A percentile compares a stretch with the other conserved stretches of the same genome.
Evolutionary conservation across 2,888 invertebrate genomes (phyloP).

Genomic region (Drosophila pegasa): DNA sequence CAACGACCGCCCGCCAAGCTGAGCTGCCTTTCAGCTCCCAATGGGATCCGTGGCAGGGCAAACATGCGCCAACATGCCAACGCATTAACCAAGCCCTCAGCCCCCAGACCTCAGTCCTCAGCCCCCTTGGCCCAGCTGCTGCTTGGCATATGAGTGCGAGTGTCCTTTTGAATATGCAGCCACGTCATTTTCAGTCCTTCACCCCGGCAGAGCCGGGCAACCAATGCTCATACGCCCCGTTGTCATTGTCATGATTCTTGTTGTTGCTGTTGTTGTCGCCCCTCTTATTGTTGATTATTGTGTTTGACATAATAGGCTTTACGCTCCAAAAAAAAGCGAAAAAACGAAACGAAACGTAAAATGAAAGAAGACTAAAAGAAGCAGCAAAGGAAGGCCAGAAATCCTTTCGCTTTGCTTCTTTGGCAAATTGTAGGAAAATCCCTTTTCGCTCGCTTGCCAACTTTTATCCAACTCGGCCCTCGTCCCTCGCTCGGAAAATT

Average conservation of each 20-base stretch:
- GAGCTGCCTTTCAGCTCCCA: constrained; percentile 25
- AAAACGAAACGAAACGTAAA: constrained; percentile 47
- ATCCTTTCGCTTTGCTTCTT: constrained; percentile 68
- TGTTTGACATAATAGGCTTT: constrained; percentile 81
- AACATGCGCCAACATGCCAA: constrained; percentile 60
- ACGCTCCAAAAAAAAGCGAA: constrained; percentile 71
- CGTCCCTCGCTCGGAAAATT: too few species aligned
- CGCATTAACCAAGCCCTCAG: constrained; percentile 41
- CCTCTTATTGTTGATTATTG: constrained; percentile 74
- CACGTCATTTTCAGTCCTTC: constrained; percentile 59
- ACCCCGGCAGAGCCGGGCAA: constrained; percentile 18
- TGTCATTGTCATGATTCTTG: constrained; percentile 37
- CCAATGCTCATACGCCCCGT: constrained; percentile 66
- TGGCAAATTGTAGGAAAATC: constrained; percentile 77
- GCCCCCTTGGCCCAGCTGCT: neutral
- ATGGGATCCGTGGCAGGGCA: constrained; percentile 37
- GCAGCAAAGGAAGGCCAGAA: constrained; percentile 39
- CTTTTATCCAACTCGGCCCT: constrained; percentile 48
- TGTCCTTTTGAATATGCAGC: constrained; percentile 69
- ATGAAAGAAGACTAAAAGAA: constrained; percentile 31
- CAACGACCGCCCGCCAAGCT: constrained; percentile 43
- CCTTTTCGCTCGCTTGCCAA: constrained; percentile 59
- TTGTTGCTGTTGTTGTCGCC: constrained; percentile 45
- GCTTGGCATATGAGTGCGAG: constrained; percentile 37
- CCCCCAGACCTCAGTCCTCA: neutral